Percentiles rank a stretch among this genome's conserved stretches.
phyloP scores from a whole-genome alignment of 2,797 vertebrate species.

The Phaenicophaeus curvirostris region DNA sequence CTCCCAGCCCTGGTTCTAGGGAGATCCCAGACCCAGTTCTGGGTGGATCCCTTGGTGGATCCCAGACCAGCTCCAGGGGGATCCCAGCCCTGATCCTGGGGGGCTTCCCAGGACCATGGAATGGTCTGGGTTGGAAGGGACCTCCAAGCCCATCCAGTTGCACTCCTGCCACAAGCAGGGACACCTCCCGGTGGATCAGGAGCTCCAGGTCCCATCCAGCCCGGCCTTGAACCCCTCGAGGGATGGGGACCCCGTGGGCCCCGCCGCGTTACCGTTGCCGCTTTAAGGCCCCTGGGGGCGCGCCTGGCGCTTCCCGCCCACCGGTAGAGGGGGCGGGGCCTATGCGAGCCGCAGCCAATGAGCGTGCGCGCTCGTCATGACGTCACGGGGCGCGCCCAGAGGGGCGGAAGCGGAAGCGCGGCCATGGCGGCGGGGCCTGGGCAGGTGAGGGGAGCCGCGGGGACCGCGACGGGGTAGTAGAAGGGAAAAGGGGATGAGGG shows the following conservation, averaged over 20 bases:
- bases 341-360: fast-evolving
- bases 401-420: background rate
- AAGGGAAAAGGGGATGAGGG: no score
- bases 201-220: no score
- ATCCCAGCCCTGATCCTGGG: background rate
- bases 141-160: no score
- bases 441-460: no score
- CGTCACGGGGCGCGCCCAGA: background rate
- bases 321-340: background rate
- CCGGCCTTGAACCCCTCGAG: no score
- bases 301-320: fast-evolving
- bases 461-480: no score
- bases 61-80: no score
- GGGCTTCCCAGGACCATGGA: no score
- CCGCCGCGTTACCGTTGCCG: fast-evolving
- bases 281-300: background rate
- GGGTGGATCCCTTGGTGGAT: no score
- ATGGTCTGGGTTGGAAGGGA: no score
- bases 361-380: fast-evolving
- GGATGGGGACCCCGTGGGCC: fast-evolving
- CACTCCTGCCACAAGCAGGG: no score
- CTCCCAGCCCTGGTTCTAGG: background rate
- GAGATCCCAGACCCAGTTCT: background rate
- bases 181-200: no score
- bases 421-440: background rate